phyloP scores from a whole-genome alignment of 2,797 vertebrate species.

The Schizopygopsis malacanthus region DNA sequence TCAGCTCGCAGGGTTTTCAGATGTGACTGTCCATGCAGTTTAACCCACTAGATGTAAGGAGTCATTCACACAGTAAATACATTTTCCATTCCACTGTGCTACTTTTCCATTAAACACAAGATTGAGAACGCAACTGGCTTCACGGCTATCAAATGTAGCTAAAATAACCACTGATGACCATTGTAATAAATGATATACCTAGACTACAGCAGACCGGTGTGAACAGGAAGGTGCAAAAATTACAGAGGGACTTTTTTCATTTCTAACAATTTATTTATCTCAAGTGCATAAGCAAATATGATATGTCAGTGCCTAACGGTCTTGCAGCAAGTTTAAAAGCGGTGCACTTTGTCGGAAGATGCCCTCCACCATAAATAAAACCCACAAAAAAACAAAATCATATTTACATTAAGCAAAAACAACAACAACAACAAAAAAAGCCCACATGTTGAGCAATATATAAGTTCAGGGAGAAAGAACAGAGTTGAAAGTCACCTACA shows the following conservation, averaged over 20 bases:
- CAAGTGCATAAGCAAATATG: constrained; percentile 67
- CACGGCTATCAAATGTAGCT: not conserved
- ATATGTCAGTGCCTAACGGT: constrained; percentile 64
- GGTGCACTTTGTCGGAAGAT: constrained; percentile 57
- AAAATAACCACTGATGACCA: not conserved
- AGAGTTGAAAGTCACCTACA: constrained; percentile 65
- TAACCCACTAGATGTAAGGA: not conserved
- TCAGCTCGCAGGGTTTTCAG: constrained; percentile 6
- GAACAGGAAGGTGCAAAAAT: not conserved
- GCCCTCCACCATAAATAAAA: constrained; percentile 53
- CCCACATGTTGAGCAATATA: constrained; percentile 41
- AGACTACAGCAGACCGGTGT: not conserved
- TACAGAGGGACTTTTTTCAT: constrained; percentile 24
- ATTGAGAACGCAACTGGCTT: not conserved
- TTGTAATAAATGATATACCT: not conserved
- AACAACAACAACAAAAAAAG: constrained; percentile 29
- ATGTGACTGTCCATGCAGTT: not conserved
- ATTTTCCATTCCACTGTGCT: not conserved
- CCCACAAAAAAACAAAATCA: constrained; percentile 44
- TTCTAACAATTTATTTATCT: constrained; percentile 62
- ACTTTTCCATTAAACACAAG: not conserved
- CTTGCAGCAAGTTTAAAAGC: constrained; percentile 60
- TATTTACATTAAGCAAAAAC: constrained; percentile 50
- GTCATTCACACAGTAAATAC: not conserved
- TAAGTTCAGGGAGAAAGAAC: constrained; percentile 9